Percentiles rank a stretch among this genome's conserved stretches.
These are phyloP conservation scores for Vanacampus margaritifer DNA, from an alignment of 2,113 vertebrate species.

Conservation along the genomic window DNA sequence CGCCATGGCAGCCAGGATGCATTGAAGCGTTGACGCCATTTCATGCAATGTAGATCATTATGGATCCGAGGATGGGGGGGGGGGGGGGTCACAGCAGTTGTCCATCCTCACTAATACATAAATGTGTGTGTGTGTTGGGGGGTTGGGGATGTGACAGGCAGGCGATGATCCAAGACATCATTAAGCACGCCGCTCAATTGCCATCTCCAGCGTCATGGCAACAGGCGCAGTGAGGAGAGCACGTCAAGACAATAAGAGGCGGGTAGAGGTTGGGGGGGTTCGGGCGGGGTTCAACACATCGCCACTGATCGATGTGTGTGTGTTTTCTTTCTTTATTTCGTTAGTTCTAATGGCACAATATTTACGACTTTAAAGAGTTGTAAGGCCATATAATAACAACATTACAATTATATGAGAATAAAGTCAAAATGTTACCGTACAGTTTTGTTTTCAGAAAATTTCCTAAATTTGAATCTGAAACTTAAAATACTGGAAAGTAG, in stretches of 20 bases:
- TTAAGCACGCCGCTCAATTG: conserved; percentile 80
- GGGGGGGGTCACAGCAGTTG: conserved; percentile 22
- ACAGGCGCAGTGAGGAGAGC: conserved; percentile 78
- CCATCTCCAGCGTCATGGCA: conserved; percentile 80
- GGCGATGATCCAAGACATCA: conserved; percentile 82
- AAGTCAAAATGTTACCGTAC: too few relatives aligned
- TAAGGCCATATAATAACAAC: too few relatives aligned
- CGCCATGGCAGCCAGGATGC: not conserved
- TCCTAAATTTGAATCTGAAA: too few relatives aligned
- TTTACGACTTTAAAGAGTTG: not conserved
- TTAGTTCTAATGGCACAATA: not conserved
- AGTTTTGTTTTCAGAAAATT: too few relatives aligned
- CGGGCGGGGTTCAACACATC: conserved; percentile 63
- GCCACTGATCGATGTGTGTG: conserved; percentile 71
- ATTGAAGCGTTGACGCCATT: conserved; percentile 34
- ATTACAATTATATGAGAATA: too few relatives aligned
- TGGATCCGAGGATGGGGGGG: conserved; percentile 59
- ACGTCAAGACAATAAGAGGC: conserved; percentile 78
- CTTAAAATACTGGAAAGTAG: too few relatives aligned
- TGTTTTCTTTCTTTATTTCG: conserved; percentile 4
- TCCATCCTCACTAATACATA: conserved; percentile 34
- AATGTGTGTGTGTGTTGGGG: conserved; percentile 41
- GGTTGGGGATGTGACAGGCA: conserved; percentile 72
- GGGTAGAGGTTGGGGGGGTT: conserved; percentile 52
- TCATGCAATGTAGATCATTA: conserved; percentile 77